Conservation (phyloP, 2,888 invertebrate genomes). For the Ochropacha duplaris region DNA sequence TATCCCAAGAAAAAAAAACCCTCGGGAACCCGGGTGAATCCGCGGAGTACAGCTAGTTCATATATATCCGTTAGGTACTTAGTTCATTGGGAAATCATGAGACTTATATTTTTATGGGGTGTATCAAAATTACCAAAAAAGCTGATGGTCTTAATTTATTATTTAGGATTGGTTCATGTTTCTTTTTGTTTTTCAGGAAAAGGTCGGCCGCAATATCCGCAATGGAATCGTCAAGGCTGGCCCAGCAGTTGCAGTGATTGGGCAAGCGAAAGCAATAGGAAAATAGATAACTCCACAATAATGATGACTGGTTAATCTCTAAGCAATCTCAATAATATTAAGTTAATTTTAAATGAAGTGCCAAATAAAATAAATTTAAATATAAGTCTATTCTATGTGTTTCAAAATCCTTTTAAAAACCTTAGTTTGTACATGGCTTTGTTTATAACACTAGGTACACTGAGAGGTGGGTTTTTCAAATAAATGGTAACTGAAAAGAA, state of each 20-base stretch:
- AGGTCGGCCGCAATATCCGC: constrained; percentile 53
- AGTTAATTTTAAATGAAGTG: neutral
- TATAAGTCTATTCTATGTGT: neutral
- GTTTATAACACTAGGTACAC: no score
- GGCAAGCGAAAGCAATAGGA: constrained; percentile 46
- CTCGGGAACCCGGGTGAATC: no score
- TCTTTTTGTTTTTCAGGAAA: constrained; percentile 47
- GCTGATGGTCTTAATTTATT: no score
- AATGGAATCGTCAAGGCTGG: constrained; percentile 61
- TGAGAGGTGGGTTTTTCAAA: no score
- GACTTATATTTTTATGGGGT: no score
- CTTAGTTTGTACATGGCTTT: no score
- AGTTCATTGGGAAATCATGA: no score
- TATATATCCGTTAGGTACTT: no score
- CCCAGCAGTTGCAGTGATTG: constrained; percentile 54
- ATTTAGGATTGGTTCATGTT: neutral
- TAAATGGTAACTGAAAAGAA: no score
- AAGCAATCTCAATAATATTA: neutral
- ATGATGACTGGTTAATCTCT: neutral
- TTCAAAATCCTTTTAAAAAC: neutral
- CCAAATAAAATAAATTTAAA: neutral
- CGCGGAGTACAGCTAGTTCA: no score
- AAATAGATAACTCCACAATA: constrained; percentile 10
- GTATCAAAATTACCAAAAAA: no score
- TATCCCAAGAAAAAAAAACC: no score